Evolutionary conservation across 2,888 invertebrate genomes (phyloP).

Genomic region (Nebria brevicollis): DNA sequence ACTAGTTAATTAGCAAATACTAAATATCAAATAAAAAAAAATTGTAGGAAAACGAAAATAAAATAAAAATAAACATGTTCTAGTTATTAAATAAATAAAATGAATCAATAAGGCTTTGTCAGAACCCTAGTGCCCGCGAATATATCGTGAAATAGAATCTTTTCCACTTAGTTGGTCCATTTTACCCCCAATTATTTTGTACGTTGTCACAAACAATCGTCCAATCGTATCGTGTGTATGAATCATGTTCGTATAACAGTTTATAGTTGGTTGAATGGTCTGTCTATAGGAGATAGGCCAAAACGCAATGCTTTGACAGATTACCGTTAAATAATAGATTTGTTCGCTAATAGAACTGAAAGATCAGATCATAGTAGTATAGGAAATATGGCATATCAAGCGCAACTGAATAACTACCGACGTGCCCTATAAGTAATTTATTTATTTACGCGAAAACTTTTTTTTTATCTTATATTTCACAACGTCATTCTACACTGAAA

Average conservation of each 20-base stretch:
- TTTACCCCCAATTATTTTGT: conserved; percentile 56
- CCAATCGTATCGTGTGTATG: conserved; percentile 49
- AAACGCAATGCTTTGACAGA: conserved; percentile 59
- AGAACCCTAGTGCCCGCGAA: neutral
- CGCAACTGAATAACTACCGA: neutral
- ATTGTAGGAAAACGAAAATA: too few relatives aligned
- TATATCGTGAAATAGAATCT: conserved; percentile 53
- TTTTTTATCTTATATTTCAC: too few relatives aligned
- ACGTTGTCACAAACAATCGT: conserved; percentile 50
- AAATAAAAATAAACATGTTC: neutral
- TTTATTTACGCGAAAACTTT: neutral
- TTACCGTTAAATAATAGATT: conserved; percentile 58
- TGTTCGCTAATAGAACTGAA: conserved; percentile 44
- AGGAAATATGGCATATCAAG: neutral
- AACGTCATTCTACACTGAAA: too few relatives aligned
- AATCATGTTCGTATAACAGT: conserved; percentile 42
- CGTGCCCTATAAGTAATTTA: neutral
- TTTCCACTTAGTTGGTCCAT: conserved; percentile 55
- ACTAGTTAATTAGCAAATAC: too few relatives aligned
- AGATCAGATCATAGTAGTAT: conserved; percentile 22
- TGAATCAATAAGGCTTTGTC: conserved; percentile 17
- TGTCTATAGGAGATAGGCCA: conserved; percentile 58
- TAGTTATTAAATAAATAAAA: conserved; percentile 22
- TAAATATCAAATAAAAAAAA: too few relatives aligned
- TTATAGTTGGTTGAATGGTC: conserved; percentile 51